Base-by-base conservation (phyloP, 2,113 vertebrate genomes). In the Lamprologus lemairii region DNA sequence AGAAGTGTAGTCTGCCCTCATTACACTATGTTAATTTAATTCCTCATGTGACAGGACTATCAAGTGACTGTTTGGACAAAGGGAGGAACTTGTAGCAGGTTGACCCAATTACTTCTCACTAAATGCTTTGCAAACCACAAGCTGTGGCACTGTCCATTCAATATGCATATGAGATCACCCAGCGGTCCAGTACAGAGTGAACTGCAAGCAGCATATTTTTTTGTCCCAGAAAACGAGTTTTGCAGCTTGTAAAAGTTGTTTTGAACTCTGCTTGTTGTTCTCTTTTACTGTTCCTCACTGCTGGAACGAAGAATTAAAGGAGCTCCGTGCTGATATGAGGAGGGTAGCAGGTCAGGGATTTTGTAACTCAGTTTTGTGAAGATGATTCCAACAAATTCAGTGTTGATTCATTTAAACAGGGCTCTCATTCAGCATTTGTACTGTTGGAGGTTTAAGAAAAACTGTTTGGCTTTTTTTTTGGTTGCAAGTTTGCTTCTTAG, bases 1-100 rank as follows among this genome's bases (percentile, higher is more conserved):
- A 57, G 35, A 37, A 55, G 19, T 57, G 53, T 42, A 81, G 71
- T 75, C 71, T 75, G 26, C 42, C 71, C 26, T 78, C 71, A 49
- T 78, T 49, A 78, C 16, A 28, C 71, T 78, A 47, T 78, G 71
- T 86, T 80, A 9, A 79, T 85, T 80, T 55, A 80, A 84, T 73
- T 84, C 23, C 21, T 73, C 54, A 47, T 91, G 91, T 87, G 90
- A 81, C 83, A 7, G 2, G 60, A 86, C 88, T 90, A 84, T 87
- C 86, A 93, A 90, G 84, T 92, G 55, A 81, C 86, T 71, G 13
- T 33, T 60, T 19, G 14, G 47, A 91, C 80, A 90, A 91, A 83
- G 55, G 57, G 80, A 83, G 71, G 86, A 87, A 80, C 82, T 82
- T 79, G 65, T 55, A 65, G 26, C 79, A 86, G 28, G 60, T 81